Base-by-base conservation (phyloP, 2,888 invertebrate species). In the Drosophila diplacantha region DNA sequence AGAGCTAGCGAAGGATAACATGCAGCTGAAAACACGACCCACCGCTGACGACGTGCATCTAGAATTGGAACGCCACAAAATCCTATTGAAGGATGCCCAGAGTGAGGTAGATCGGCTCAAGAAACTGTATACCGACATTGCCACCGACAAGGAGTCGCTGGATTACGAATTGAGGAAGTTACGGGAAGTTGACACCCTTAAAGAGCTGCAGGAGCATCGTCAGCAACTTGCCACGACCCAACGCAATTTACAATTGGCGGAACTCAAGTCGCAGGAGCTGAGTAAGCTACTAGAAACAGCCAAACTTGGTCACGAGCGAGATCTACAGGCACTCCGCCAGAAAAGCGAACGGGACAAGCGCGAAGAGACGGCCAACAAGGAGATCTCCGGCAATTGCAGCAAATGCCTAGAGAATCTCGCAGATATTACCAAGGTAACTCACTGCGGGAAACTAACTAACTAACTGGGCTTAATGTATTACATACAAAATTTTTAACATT, bases 71-170 rank as follows among this genome's bases (percentile, higher is more conserved):
- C 88, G 89, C 1, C 89, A 89, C 55, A 90, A 90, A 68, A 87
- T 88, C 9, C 87, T 90, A 38, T 85, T 91, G 0, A 90, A 90
- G 49, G 90, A 91, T 56, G 89, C 91, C 3, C 87, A 90, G 46
- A 88, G 89, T 18, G 91, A 92, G 71, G 90, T 90, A 38, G 89
- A 90, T 4, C 90, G 91, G 5, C 81, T 91, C 0, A 92, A 91
- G 72, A 90, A 87, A 24, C 81, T 91, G 7, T 92, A 90, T 62
- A 88, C 89, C 50, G 87, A 92, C 85, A 91, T 91, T 4, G 92
- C 92, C 66, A 91, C 91, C 66, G 89, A 90, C 7, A 91, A 92
- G 47, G 92, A 92, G 58, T 83, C 90, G n/a, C 86, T 91, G 5
- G 86, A 89, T 24, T 89, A 90, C 67, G 91, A 92, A 78, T 80